Percentiles rank a stretch among this genome's conserved stretches.
Conservation (phyloP, 1,140 invertebrate genomes). For the Penaeus vannamei region DNA sequence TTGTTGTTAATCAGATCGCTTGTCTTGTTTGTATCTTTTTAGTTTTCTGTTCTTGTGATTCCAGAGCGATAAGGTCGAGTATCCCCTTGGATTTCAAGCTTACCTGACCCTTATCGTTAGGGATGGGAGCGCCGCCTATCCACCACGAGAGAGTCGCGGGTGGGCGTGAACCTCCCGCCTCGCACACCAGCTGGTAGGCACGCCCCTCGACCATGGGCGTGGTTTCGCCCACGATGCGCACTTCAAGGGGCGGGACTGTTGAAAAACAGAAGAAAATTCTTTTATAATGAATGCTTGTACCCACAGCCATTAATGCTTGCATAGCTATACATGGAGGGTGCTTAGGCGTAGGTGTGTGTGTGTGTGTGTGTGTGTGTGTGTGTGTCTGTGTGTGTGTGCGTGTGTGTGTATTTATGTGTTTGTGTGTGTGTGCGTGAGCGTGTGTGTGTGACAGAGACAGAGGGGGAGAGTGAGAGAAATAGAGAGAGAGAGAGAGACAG, state of each 20-base stretch:
- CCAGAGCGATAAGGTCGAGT: too few relatives aligned
- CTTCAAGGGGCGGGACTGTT: slow-evolving; percentile 46
- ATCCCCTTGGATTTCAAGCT: too few relatives aligned
- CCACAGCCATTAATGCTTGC: too few relatives aligned
- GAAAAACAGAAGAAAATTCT: background rate
- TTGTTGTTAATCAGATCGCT: too few relatives aligned
- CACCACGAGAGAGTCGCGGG: slow-evolving; percentile 63
- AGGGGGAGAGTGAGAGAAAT: background rate
- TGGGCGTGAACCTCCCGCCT: slow-evolving; percentile 48
- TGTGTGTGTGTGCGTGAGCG: background rate
- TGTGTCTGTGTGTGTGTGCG: too few relatives aligned
- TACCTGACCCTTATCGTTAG: slow-evolving; percentile 39
- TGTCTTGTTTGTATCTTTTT: too few relatives aligned
- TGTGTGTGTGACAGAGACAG: background rate
- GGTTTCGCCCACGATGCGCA: slow-evolving; percentile 27
- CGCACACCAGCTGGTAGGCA: slow-evolving; percentile 42
- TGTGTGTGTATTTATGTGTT: too few relatives aligned
- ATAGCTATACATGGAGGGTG: too few relatives aligned
- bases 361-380: too few relatives aligned
- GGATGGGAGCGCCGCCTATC: slow-evolving; percentile 39
- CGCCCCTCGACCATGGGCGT: slow-evolving; percentile 14
- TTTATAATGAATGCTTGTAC: too few relatives aligned
- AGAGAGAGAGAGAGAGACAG: background rate
- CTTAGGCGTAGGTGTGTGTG: too few relatives aligned
- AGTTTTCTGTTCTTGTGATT: too few relatives aligned